Conservation (phyloP, 2,888 invertebrate species). For the Merodon equestris region DNA sequence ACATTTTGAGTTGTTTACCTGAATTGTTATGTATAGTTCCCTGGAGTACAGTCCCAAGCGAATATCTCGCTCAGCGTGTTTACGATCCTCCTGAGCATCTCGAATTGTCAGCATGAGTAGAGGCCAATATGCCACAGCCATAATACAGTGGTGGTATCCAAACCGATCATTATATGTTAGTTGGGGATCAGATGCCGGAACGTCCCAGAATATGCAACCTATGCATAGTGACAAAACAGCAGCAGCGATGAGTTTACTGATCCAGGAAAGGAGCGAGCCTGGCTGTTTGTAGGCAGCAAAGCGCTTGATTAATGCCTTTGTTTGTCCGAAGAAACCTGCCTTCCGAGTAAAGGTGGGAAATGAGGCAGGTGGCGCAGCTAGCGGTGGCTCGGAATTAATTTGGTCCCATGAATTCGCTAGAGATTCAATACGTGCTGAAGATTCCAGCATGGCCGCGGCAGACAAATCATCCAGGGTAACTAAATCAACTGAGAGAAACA, state of each 20-base stretch:
- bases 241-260: conserved; percentile 88
- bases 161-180: conserved; percentile 87
- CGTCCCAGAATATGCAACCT: conserved; percentile 94
- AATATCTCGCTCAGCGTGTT: conserved; percentile 88
- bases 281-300: conserved; percentile 89
- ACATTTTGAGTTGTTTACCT: conserved; percentile 81
- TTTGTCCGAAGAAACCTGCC: conserved; percentile 85
- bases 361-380: conserved; percentile 87
- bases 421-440: conserved; percentile 94
- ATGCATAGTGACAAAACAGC: conserved; percentile 90
- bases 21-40: conserved; percentile 87
- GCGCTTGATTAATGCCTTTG: conserved; percentile 82
- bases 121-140: conserved; percentile 90
- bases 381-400: conserved; percentile 79
- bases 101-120: conserved; percentile 82
- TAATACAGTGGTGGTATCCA: conserved; percentile 92
- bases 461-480: conserved; percentile 96
- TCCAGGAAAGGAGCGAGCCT: conserved; percentile 88
- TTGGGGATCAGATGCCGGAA: conserved; percentile 87
- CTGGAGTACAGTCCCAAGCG: conserved; percentile 89
- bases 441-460: conserved; percentile 96
- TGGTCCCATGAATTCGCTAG: conserved; percentile 86
- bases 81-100: conserved; percentile 79
- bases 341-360: conserved; percentile 84
- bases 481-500: conserved; percentile 87